Conservation (phyloP, 2,797 vertebrate species). For the Phoxinus dragarum region DNA sequence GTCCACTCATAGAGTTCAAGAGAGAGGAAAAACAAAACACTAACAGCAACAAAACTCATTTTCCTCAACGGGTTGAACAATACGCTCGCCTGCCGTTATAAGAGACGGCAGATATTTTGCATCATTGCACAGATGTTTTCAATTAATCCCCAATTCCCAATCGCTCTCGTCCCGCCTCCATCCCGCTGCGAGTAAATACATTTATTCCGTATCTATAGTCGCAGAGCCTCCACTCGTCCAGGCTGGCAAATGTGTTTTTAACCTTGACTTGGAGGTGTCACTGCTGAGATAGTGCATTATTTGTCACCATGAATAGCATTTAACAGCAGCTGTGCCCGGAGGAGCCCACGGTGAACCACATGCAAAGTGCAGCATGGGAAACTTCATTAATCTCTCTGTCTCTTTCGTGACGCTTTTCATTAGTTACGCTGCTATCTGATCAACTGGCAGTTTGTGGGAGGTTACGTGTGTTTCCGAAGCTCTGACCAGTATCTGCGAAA, state of each 20-base stretch:
- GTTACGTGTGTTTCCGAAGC: background rate
- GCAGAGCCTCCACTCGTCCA: conserved; percentile 64
- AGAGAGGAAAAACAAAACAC: conserved; percentile 43
- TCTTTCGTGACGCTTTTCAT: conserved; percentile 92
- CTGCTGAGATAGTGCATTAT: conserved; percentile 84
- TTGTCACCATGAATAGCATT: conserved; percentile 92
- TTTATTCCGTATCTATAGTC: conserved; percentile 67
- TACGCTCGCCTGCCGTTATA: conserved; percentile 63
- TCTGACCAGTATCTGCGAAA: conserved; percentile 60
- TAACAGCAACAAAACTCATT: conserved; percentile 45
- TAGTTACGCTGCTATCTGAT: conserved; percentile 93
- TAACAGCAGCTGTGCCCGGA: conserved; percentile 83
- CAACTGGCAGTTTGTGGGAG: conserved; percentile 71
- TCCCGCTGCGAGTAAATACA: conserved; percentile 70
- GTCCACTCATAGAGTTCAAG: conserved; percentile 33
- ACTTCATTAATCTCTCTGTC: conserved; percentile 99
- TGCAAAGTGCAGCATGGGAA: conserved; percentile 78
- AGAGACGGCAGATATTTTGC: conserved; percentile 63
- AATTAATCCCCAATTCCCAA: conserved; percentile 77
- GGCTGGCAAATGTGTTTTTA: conserved; percentile 85
- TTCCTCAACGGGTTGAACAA: conserved; percentile 63
- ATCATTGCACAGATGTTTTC: conserved; percentile 75
- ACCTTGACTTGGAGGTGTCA: conserved; percentile 92
- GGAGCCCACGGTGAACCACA: conserved; percentile 77
- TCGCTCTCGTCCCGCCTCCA: conserved; percentile 60